A percentile compares a stretch with the other conserved stretches of the same genome.
Conservation (phyloP, 2,888 invertebrate genomes). For the Philonicus albiceps region DNA sequence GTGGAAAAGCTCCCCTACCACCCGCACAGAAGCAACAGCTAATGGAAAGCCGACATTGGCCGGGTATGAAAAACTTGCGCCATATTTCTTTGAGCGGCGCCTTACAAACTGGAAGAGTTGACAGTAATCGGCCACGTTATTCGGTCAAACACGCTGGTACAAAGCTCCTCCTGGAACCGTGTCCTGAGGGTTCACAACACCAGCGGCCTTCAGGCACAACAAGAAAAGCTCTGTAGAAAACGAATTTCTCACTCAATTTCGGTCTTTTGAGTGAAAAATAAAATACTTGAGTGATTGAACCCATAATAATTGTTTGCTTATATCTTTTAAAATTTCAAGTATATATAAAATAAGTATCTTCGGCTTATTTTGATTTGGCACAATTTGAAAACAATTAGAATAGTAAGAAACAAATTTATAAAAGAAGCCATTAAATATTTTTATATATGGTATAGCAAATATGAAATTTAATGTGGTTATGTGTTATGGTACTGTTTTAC, state of each 20-base stretch:
- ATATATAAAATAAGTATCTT: too few species aligned
- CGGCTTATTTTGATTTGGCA: too few species aligned
- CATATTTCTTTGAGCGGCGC: background rate
- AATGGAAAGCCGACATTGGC: background rate
- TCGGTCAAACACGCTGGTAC: background rate
- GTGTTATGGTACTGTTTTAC: too few species aligned
- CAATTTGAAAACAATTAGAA: too few species aligned
- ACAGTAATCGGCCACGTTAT: background rate
- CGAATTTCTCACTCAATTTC: background rate
- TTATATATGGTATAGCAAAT: too few species aligned
- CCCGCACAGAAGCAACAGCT: background rate
- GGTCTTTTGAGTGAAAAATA: background rate
- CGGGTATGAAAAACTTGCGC: background rate
- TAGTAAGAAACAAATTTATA: too few species aligned
- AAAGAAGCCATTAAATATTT: too few species aligned
- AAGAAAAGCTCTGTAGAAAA: background rate
- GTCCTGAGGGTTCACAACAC: background rate
- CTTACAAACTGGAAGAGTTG: background rate
- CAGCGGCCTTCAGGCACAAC: background rate
- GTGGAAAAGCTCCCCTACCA: constrained; percentile 1
- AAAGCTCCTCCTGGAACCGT: background rate
- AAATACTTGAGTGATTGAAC: background rate
- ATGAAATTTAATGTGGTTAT: too few species aligned
- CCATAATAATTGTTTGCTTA: background rate
- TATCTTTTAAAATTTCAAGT: too few species aligned